Evolutionary conservation across 2,113 vertebrate species (phyloP).

Genomic region (Tenebrosternarchus preto): DNA sequence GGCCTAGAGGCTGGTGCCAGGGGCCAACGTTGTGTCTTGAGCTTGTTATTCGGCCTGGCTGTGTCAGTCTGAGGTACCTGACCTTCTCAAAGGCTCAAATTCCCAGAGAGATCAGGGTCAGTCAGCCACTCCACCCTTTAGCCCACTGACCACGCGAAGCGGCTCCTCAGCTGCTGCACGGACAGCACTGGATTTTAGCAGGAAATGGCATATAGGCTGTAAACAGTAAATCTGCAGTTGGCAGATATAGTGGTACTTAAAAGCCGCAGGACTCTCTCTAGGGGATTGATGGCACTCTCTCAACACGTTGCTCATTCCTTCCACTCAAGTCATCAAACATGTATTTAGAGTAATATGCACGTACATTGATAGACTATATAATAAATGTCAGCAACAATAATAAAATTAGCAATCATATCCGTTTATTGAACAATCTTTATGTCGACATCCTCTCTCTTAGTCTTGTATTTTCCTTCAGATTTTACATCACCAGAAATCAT

Average conservation of each 20-base stretch:
- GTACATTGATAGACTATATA: too few species aligned
- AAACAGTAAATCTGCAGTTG: not conserved
- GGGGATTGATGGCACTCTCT: not conserved
- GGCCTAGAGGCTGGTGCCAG: not conserved
- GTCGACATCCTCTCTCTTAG: not conserved
- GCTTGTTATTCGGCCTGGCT: constrained; percentile 20
- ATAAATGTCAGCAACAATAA: too few species aligned
- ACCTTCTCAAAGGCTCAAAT: too few species aligned
- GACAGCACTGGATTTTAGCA: not conserved
- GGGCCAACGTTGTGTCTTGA: not conserved
- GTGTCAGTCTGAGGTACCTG: constrained; percentile 20
- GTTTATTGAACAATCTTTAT: too few species aligned
- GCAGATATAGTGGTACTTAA: not conserved
- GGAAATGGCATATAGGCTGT: not conserved
- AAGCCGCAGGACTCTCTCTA: not conserved
- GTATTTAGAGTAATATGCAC: not conserved
- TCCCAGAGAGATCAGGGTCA: constrained; percentile 38
- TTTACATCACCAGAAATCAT: not conserved
- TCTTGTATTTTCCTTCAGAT: too few species aligned
- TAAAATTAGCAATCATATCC: too few species aligned
- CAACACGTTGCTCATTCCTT: not conserved
- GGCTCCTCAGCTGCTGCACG: not conserved
- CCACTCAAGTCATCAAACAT: constrained; percentile 2
- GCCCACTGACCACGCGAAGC: constrained; percentile 33
- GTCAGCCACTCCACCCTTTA: constrained; percentile 28